These are phyloP conservation scores for Stegostoma tigrinum DNA, from an alignment of 2,113 vertebrate genomes.

Conservation along the genomic window DNA sequence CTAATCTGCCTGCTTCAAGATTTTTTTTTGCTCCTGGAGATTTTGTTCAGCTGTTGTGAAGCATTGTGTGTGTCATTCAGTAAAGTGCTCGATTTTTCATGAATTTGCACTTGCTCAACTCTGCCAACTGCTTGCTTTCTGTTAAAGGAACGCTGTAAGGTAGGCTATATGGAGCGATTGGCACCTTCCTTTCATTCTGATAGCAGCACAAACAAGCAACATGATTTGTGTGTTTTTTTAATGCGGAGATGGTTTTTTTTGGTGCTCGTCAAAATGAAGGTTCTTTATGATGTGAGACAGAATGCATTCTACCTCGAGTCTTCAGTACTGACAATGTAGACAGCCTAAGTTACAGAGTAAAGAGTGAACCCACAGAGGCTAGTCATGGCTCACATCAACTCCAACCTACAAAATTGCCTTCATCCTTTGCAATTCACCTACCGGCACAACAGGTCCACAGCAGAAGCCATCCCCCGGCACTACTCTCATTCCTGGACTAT, in stretches of 20 bases:
- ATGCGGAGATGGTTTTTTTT: background rate
- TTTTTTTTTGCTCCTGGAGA: background rate
- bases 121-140: background rate
- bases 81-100: background rate
- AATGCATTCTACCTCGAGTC: background rate
- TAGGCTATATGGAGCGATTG: no score
- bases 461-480: no score
- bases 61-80: no score
- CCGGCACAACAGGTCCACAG: no score
- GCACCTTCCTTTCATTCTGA: background rate
- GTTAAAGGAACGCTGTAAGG: background rate
- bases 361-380: background rate
- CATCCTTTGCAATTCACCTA: no score
- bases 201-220: background rate
- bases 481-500: no score
- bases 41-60: background rate
- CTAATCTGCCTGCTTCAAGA: background rate
- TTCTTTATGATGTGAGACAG: background rate
- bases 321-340: no score
- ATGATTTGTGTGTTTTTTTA: background rate
- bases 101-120: background rate
- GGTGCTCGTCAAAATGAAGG: background rate
- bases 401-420: no score
- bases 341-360: background rate
- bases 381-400: no score